These are phyloP conservation scores for Oncorhynchus masou DNA, from an alignment of 2,113 vertebrate species.

Conservation along the genomic window DNA sequence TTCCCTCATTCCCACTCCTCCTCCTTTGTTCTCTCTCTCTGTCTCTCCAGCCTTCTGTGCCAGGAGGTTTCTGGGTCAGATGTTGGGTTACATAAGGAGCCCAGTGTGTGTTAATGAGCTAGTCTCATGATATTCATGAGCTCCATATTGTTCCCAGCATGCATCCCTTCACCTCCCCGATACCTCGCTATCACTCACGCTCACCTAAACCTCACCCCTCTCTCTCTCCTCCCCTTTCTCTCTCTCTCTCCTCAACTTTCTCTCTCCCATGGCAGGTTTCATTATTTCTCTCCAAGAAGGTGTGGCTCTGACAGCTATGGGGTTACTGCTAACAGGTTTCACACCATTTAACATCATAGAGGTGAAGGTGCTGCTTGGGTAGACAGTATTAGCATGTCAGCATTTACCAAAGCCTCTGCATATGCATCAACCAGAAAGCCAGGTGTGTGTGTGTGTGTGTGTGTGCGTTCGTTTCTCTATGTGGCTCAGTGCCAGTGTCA, in stretches of 20 bases:
- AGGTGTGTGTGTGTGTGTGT: too few relatives aligned
- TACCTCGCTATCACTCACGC: neutral
- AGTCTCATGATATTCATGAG: neutral
- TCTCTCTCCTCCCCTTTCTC: neutral
- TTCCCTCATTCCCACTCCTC: neutral
- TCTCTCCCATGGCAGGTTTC: neutral
- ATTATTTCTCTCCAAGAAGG: neutral
- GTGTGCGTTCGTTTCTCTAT: too few relatives aligned
- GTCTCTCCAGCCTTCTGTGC: neutral
- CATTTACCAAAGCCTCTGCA: too few relatives aligned
- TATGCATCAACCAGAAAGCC: too few relatives aligned
- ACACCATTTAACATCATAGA: too few relatives aligned
- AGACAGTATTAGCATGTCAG: too few relatives aligned
- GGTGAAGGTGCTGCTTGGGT: too few relatives aligned
- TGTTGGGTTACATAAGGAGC: neutral
- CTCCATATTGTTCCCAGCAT: neutral
- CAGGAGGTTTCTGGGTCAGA: constrained; percentile 8
- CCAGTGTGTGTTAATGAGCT: neutral
- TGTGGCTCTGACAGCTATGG: too few relatives aligned
- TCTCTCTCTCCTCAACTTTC: neutral
- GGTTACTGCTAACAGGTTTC: too few relatives aligned
- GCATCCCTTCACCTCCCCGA: neutral
- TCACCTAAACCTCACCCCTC: neutral
- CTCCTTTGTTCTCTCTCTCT: neutral
- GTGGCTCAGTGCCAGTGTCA: too few relatives aligned